Conservation (phyloP, 2,888 invertebrate species). For the Bhutanitis thaidina region DNA sequence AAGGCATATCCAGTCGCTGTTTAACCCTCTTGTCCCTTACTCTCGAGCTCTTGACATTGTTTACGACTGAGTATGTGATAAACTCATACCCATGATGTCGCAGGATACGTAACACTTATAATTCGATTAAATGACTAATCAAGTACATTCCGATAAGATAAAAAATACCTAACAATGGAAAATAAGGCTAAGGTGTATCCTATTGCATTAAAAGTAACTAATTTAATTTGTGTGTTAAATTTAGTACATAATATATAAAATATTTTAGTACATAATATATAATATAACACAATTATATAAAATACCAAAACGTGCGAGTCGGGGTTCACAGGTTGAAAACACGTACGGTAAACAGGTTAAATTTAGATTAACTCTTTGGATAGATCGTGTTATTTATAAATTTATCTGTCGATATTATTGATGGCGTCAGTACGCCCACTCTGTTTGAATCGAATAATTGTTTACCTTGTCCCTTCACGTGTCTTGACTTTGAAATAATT, state of each 20-base stretch:
- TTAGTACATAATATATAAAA: too few relatives aligned
- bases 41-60: slow-evolving; percentile 67
- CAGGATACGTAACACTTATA: background rate
- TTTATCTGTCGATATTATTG: slow-evolving; percentile 2
- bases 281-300: background rate
- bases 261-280: too few relatives aligned
- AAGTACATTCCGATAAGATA: background rate
- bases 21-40: slow-evolving; percentile 40
- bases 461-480: background rate
- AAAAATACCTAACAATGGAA: background rate
- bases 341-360: slow-evolving; percentile 14
- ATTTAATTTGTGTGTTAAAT: too few relatives aligned
- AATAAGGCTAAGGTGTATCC: background rate
- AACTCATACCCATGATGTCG: background rate
- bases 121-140: slow-evolving; percentile 7
- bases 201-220: too few relatives aligned
- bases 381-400: slow-evolving; percentile 1
- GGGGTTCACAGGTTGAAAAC: background rate
- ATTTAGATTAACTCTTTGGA: slow-evolving; percentile 11
- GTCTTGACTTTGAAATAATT: too few relatives aligned
- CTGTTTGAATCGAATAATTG: background rate
- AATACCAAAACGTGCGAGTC: background rate
- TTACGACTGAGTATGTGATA: background rate
- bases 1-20: slow-evolving; percentile 37
- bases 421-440: slow-evolving; percentile 1